Base-by-base conservation (phyloP, 2,888 invertebrate genomes). In the Drosophila infuscata region DNA sequence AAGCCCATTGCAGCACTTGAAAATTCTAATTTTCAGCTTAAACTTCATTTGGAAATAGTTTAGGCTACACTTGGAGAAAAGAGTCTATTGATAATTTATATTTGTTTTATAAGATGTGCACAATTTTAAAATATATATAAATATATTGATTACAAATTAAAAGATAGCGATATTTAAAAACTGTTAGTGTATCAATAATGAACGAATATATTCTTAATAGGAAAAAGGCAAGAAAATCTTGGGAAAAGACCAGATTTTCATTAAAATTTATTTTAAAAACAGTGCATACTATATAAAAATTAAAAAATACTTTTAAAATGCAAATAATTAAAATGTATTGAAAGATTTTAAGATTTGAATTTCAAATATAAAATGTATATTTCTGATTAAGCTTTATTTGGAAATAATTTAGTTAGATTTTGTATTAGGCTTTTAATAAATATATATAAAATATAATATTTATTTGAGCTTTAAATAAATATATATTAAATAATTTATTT, bases 11-110 rank as follows among this genome's bases (percentile, higher is more conserved):
- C 83, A 85, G 81, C 87, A 88, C 83, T 91, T 91, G 81, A 88
- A 90, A 88, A 89, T 91, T 89, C 83, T 77, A 81, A 90, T 89
- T 87, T 90, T 82, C 78, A 79, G 79, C 81, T 82, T 82, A 83
- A 87, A 91, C 81, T 88, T 88, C 76, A 82, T 83, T 82, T 89
- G 76, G 81, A 87, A 89, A 91, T 85, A 46, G 46, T 46, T 46
- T 25, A 46, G 25, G 1, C 25, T 15, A 46, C 46, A 46, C 46
- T 46, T 15, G 15, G 12, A 7, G 8, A 15, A 46, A 46, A 46
- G 0, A 46, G 25, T 46, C 46, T 8, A 46, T 2, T 46, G 20
- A 25, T 46, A 15, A 46, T 25, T 46, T 25, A 46, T 15, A 20
- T 20, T 2, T 43, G 11, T 0, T 11, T 5, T 5, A 20, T 20